Conservation (phyloP, 2,797 vertebrate genomes). For the Protosalanx chinensis region DNA sequence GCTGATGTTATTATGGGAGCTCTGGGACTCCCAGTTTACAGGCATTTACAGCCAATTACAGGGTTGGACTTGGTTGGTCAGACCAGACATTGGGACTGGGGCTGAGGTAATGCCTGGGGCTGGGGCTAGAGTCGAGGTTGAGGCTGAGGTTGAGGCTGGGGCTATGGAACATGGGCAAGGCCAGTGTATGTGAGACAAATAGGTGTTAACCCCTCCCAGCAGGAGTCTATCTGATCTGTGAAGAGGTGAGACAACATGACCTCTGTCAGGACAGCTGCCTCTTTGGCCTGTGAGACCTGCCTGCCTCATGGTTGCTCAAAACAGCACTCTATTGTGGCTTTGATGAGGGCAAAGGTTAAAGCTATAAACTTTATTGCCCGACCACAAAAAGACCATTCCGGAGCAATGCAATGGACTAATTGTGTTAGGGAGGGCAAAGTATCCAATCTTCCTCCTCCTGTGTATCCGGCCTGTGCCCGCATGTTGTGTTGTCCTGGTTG, state of each 20-base stretch:
- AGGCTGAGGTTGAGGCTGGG: neutral
- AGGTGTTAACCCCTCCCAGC: neutral
- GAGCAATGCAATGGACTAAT: conserved; percentile 3
- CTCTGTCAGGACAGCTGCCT: neutral
- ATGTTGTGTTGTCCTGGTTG: neutral
- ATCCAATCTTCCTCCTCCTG: conserved; percentile 2
- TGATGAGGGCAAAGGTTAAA: conserved; percentile 5
- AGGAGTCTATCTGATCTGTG: conserved; percentile 6
- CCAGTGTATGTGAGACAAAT: neutral
- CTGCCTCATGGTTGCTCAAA: neutral
- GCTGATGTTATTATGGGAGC: conserved; percentile 18
- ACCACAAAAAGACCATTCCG: neutral
- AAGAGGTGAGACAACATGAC: neutral
- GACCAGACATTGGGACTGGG: conserved; percentile 4
- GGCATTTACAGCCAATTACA: neutral
- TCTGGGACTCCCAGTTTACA: neutral
- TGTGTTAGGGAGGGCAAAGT: neutral
- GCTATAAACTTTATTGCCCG: neutral
- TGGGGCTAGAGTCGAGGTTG: neutral
- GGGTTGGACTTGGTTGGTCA: conserved; percentile 10
- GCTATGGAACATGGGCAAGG: neutral
- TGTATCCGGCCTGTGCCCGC: neutral
- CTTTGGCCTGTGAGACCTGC: neutral
- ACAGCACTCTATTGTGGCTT: conserved; percentile 7
- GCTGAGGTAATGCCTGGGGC: neutral